phyloP scores from a whole-genome alignment of 2,888 invertebrate species.

The Cantharis rustica region DNA sequence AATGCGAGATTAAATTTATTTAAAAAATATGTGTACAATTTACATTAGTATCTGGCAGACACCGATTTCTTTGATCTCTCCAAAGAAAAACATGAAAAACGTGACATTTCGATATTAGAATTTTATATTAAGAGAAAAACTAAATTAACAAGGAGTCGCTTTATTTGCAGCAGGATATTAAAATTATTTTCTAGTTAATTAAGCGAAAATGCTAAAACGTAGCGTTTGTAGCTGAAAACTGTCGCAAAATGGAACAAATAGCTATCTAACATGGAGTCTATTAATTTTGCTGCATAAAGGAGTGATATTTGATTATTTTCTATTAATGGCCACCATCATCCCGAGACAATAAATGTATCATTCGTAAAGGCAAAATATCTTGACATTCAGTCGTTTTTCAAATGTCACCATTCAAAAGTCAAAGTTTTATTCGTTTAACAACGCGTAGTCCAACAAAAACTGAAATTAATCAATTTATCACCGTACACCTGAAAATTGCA shows the following conservation, averaged over 20 bases:
- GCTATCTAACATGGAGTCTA: neutral
- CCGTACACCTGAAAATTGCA: neutral
- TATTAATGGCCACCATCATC: neutral
- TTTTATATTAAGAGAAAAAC: neutral
- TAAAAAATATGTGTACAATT: too few relatives aligned
- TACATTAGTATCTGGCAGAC: too few relatives aligned
- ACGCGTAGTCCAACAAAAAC: neutral
- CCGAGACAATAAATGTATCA: neutral
- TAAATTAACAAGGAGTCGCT: neutral
- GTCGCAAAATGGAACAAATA: neutral
- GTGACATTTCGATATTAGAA: neutral
- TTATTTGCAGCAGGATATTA: neutral
- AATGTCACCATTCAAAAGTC: neutral
- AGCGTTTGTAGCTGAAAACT: neutral
- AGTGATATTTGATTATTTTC: neutral
- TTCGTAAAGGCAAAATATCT: neutral
- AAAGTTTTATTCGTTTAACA: neutral
- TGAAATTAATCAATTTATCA: neutral
- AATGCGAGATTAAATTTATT: too few relatives aligned
- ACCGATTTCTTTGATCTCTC: neutral
- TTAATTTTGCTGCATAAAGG: neutral
- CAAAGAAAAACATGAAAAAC: neutral
- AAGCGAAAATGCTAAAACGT: neutral
- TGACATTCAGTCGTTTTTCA: neutral
- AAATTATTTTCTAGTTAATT: neutral